Conservation (phyloP, 2,113 vertebrate genomes). For the Oreochromis spilurus region DNA sequence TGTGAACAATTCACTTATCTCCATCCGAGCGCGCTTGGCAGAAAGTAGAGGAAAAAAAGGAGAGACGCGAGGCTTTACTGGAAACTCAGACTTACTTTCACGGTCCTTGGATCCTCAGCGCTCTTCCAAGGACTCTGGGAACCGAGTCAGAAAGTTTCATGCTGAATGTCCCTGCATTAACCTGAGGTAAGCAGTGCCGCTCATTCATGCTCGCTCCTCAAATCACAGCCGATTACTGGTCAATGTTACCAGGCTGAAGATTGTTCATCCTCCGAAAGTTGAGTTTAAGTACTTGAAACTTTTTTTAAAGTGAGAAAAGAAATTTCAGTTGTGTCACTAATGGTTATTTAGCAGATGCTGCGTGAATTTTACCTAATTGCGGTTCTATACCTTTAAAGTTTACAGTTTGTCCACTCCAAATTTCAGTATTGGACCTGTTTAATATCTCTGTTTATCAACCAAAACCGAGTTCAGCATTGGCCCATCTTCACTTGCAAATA, state of each 20-base stretch:
- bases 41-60: conserved; percentile 25
- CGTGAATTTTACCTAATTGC: background rate
- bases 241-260: background rate
- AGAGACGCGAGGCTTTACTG: conserved; percentile 65
- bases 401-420: background rate
- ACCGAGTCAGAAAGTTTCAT: conserved; percentile 63
- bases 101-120: conserved; percentile 41
- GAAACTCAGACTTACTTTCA: conserved; percentile 51
- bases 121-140: conserved; percentile 60
- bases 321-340: background rate
- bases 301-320: background rate
- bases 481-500: background rate
- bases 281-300: background rate
- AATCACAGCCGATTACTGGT: background rate
- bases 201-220: background rate
- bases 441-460: background rate
- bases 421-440: background rate
- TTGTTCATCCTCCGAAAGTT: background rate
- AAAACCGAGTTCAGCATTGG: background rate
- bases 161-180: conserved; percentile 46
- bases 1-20: conserved; percentile 46
- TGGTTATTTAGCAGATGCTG: background rate
- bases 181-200: conserved; percentile 51
- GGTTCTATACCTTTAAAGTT: background rate
- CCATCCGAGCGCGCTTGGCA: conserved; percentile 62